A percentile compares a stretch with the other conserved stretches of the same genome.
These are phyloP conservation scores for Sinelater perroti DNA, from an alignment of 2,888 invertebrate species.

Conservation along the genomic window DNA sequence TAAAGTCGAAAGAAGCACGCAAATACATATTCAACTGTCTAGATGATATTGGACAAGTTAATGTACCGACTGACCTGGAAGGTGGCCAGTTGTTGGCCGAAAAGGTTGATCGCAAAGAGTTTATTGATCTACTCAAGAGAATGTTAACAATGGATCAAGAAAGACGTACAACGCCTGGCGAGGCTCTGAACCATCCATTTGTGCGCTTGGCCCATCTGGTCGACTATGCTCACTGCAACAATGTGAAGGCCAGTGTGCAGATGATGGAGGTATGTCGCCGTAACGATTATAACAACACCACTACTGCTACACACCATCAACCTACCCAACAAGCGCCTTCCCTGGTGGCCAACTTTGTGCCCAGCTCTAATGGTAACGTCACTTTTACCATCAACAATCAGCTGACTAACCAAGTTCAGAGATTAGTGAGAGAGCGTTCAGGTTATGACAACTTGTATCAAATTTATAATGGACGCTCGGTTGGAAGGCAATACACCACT, in stretches of 20 bases:
- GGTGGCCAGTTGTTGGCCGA: slow-evolving; percentile 96
- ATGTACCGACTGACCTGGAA: slow-evolving; percentile 96
- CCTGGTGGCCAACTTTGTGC: slow-evolving; percentile 79
- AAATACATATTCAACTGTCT: slow-evolving; percentile 99
- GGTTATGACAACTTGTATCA: slow-evolving; percentile 86
- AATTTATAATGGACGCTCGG: slow-evolving; percentile 77
- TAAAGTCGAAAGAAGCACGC: slow-evolving; percentile 98
- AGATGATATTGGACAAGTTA: slow-evolving; percentile 97
- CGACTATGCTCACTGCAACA: slow-evolving; percentile 96
- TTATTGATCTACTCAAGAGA: slow-evolving; percentile 95
- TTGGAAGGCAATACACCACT: slow-evolving; percentile 73
- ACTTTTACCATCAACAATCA: slow-evolving; percentile 96
- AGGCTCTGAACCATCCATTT: slow-evolving; percentile 95
- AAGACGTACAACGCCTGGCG: slow-evolving; percentile 92
- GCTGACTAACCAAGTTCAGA: slow-evolving; percentile 76
- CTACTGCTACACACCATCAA: slow-evolving; percentile 63
- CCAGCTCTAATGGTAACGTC: slow-evolving; percentile 82
- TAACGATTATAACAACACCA: slow-evolving; percentile 60
- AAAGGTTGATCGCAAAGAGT: slow-evolving; percentile 96
- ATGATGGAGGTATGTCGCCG: slow-evolving; percentile 91
- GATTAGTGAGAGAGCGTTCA: slow-evolving; percentile 75
- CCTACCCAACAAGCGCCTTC: slow-evolving; percentile 60
- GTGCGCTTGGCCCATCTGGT: slow-evolving; percentile 92
- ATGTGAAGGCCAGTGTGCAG: slow-evolving; percentile 95
- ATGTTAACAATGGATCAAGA: slow-evolving; percentile 99